These are phyloP conservation scores for Arothron firmamentum DNA, from an alignment of 2,113 vertebrate species.

Conservation along the genomic window DNA sequence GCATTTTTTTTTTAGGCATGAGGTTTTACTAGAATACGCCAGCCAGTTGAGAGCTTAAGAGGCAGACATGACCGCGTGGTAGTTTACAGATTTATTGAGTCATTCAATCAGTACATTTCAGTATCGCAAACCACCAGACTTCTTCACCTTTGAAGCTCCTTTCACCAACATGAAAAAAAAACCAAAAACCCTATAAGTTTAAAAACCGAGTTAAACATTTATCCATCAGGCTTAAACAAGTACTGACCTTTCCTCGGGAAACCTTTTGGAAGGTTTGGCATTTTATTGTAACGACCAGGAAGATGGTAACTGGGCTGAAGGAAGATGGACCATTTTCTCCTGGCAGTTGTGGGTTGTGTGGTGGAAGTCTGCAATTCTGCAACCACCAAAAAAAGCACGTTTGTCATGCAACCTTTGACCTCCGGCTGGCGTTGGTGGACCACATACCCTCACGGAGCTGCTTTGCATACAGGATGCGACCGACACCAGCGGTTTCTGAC, in stretches of 20 bases:
- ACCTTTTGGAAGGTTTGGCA: not conserved
- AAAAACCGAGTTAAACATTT: not conserved
- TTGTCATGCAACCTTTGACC: no score
- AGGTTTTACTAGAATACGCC: no score
- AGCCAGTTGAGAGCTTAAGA: no score
- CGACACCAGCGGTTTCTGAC: conserved; percentile 41
- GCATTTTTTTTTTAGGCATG: no score
- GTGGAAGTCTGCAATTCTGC: not conserved
- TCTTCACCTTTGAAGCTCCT: not conserved
- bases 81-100: no score
- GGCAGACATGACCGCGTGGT: no score
- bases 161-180: not conserved
- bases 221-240: not conserved
- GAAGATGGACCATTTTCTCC: not conserved
- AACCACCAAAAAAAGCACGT: not conserved
- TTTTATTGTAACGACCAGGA: not conserved
- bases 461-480: conserved; percentile 11
- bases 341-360: not conserved
- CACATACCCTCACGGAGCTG: not conserved
- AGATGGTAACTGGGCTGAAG: not conserved
- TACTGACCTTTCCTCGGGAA: not conserved
- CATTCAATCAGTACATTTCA: no score
- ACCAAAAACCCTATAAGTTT: not conserved
- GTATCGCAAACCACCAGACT: no score
- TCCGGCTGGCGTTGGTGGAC: not conserved